A percentile compares a stretch with the other conserved stretches of the same genome.
These are phyloP conservation scores for Xiphydria camelus DNA, from an alignment of 2,888 invertebrate genomes.

Conservation along the genomic window DNA sequence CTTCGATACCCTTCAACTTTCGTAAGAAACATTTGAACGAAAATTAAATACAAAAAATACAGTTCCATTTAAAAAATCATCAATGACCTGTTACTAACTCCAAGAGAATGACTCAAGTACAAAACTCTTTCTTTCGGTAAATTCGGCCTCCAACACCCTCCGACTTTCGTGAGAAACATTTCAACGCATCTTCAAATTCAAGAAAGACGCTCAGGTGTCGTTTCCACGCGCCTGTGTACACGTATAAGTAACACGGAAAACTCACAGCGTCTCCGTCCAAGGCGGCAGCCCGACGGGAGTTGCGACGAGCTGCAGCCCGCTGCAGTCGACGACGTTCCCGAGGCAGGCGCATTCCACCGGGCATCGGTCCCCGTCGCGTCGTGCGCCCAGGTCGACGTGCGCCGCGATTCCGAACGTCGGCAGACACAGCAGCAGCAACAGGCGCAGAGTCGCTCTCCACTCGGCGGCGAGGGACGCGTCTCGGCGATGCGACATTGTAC, in stretches of 20 bases:
- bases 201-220: slow-evolving; percentile 60
- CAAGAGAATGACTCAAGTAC: too few species aligned
- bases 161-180: too few species aligned
- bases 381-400: slow-evolving; percentile 15
- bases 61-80: too few species aligned
- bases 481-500: slow-evolving; percentile 21
- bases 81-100: too few species aligned
- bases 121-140: too few species aligned
- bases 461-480: slow-evolving; percentile 8
- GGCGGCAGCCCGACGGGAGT: slow-evolving; percentile 52
- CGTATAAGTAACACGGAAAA: slow-evolving; percentile 59
- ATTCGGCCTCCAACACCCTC: too few species aligned
- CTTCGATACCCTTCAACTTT: too few species aligned
- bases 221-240: slow-evolving; percentile 63
- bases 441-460: slow-evolving; percentile 3
- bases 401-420: slow-evolving; percentile 5
- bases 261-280: slow-evolving; percentile 55
- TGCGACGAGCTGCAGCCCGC: slow-evolving; percentile 41
- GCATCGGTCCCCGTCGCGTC: slow-evolving; percentile 33
- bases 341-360: slow-evolving; percentile 52
- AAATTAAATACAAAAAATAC: too few species aligned
- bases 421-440: slow-evolving; percentile 5
- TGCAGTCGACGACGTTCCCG: slow-evolving; percentile 51
- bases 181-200: too few species aligned
- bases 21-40: too few species aligned